Evolutionary conservation across 2,113 vertebrate genomes (phyloP).

Genomic region (Notiomystis cincta): DNA sequence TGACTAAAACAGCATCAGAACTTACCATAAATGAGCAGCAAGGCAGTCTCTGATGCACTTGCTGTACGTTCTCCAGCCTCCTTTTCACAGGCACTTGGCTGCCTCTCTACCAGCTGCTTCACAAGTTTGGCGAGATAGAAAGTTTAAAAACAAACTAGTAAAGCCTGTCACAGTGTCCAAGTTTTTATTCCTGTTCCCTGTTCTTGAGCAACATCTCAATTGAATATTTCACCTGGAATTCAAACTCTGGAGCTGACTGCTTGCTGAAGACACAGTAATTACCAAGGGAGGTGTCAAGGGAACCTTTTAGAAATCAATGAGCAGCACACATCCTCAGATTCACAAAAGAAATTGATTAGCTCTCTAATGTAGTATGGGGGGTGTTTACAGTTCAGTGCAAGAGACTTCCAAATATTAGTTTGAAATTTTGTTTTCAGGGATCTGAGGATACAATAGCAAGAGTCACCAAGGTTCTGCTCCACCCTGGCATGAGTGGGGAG

Average conservation of each 20-base stretch:
- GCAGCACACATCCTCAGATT: constrained; percentile 29
- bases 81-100: constrained; percentile 32
- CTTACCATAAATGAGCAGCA: constrained; percentile 51
- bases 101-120: constrained; percentile 46
- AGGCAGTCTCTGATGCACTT: constrained; percentile 28
- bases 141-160: constrained; percentile 54
- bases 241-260: constrained; percentile 24
- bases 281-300: constrained; percentile 54
- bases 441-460: background rate
- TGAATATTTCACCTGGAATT: constrained; percentile 61
- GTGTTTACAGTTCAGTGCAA: background rate
- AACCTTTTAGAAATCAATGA: constrained; percentile 65
- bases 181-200: constrained; percentile 1
- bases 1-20: constrained; percentile 59
- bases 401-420: background rate
- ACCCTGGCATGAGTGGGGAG: background rate
- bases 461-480: background rate
- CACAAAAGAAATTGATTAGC: constrained; percentile 53
- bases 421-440: background rate
- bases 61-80: background rate
- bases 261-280: constrained; percentile 47
- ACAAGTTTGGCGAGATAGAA: constrained; percentile 29
- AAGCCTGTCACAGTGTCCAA: constrained; percentile 20
- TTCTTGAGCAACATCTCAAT: constrained; percentile 43
- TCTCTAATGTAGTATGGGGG: constrained; percentile 11